phyloP scores from a whole-genome alignment of 2,797 vertebrate genomes.

The Enteromius paludinosus region DNA sequence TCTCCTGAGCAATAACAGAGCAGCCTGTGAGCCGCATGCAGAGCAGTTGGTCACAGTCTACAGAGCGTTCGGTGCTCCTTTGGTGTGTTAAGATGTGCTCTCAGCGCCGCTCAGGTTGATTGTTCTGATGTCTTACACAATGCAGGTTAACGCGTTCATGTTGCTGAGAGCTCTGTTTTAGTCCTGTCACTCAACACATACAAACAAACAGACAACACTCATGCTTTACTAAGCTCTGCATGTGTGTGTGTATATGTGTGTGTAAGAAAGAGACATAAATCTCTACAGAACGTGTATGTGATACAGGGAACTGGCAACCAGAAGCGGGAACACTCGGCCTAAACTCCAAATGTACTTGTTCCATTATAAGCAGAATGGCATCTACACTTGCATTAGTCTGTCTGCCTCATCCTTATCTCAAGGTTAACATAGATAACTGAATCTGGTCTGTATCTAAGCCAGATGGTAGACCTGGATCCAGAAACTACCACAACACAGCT shows the following conservation, averaged over 20 bases:
- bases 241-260: not conserved
- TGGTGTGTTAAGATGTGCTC: constrained; percentile 7
- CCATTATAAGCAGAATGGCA: not conserved
- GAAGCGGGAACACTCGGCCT: not conserved
- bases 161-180: constrained; percentile 11
- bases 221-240: constrained; percentile 18
- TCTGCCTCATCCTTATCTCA: not conserved
- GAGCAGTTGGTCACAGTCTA: not conserved
- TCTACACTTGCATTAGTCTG: not conserved
- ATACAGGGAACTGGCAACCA: not conserved
- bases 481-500: not conserved
- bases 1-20: constrained; percentile 11
- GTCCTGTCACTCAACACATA: constrained; percentile 12
- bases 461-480: not conserved
- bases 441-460: not conserved
- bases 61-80: not conserved
- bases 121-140: constrained; percentile 27
- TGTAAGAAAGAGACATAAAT: not conserved
- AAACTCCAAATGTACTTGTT: not conserved
- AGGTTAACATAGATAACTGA: not conserved
- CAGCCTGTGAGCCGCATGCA: not conserved
- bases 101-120: not conserved
- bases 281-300: not conserved
- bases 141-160: not conserved
- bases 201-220: not conserved